Evolutionary conservation across 2,113 vertebrate genomes (phyloP).

Genomic region (Nanorana parkeri): DNA sequence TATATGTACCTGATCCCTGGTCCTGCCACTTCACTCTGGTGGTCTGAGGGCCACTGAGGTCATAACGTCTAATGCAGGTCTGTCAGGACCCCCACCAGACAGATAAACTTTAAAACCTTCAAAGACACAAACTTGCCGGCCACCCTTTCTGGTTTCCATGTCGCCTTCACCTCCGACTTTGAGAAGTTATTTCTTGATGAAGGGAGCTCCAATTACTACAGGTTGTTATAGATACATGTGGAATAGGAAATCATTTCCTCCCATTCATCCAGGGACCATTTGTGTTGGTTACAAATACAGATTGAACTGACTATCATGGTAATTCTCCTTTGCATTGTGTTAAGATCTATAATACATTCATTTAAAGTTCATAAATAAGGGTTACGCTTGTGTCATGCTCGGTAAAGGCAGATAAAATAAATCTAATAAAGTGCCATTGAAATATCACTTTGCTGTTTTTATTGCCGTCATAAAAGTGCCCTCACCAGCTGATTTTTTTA

Average conservation of each 20-base stretch:
- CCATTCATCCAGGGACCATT: constrained; percentile 74
- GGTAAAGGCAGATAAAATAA: constrained; percentile 70
- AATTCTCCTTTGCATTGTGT: constrained; percentile 70
- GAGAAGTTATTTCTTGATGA: constrained; percentile 59
- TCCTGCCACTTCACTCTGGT: too few species aligned
- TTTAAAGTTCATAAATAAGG: constrained; percentile 73
- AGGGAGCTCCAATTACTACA: constrained; percentile 65
- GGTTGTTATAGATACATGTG: constrained; percentile 76
- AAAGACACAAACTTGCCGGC: background rate
- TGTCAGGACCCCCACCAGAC: too few species aligned
- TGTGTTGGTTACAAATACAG: constrained; percentile 72
- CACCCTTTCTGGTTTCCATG: background rate
- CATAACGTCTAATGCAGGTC: too few species aligned
- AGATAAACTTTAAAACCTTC: background rate
- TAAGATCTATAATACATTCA: constrained; percentile 67
- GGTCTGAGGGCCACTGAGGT: too few species aligned
- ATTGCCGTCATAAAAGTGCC: constrained; percentile 68
- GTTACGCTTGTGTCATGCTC: constrained; percentile 70
- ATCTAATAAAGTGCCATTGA: constrained; percentile 73
- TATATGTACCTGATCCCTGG: too few species aligned
- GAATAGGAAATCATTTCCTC: constrained; percentile 78
- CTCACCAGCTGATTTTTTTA: constrained; percentile 72
- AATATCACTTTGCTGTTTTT: constrained; percentile 72
- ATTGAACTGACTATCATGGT: constrained; percentile 70
- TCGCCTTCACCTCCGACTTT: constrained; percentile 55